Evolutionary conservation across 2,113 vertebrate species (phyloP).

Genomic region (Pelecanus crispus): DNA sequence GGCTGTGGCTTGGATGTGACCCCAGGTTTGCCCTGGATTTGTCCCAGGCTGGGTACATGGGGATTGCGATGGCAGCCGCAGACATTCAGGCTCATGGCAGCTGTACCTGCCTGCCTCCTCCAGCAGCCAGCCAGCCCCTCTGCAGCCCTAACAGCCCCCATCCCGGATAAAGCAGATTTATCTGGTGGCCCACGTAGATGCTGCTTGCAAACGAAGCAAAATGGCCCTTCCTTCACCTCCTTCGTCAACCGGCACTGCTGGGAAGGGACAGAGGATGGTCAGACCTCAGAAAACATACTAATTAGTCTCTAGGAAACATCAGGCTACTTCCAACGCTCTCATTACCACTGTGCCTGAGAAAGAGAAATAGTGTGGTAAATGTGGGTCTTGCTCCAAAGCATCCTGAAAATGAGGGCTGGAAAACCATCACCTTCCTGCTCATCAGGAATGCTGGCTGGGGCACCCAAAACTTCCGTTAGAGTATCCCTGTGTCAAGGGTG

Average conservation of each 20-base stretch:
- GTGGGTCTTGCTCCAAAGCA: background rate
- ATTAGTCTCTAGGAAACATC: background rate
- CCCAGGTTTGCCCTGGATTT: background rate
- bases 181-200: background rate
- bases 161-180: background rate
- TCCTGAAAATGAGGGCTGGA: background rate
- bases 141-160: background rate
- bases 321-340: background rate
- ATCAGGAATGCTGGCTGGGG: background rate
- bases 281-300: background rate
- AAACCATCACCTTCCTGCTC: background rate
- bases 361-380: background rate
- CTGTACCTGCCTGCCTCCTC: background rate
- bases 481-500: background rate
- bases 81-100: accelerated
- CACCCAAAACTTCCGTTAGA: background rate
- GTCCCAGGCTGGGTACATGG: background rate
- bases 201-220: background rate
- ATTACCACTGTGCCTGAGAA: background rate
- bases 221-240: background rate
- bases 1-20: background rate
- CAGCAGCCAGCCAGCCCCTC: background rate
- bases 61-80: accelerated
- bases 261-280: background rate
- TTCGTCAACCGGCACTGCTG: accelerated